Evolutionary conservation across 2,113 vertebrate species (phyloP).

Genomic region (Stictonetta naevosa): DNA sequence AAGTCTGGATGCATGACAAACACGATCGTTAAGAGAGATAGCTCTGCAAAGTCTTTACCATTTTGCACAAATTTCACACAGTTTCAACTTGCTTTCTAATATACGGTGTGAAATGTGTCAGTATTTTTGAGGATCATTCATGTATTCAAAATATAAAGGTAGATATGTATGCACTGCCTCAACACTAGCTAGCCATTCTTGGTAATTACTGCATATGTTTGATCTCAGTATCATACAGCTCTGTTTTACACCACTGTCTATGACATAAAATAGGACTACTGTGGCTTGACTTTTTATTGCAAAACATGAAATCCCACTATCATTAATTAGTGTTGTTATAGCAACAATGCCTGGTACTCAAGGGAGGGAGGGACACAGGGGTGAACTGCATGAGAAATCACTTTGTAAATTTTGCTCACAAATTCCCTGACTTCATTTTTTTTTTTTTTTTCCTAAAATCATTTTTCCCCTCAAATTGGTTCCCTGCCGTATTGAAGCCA

Average conservation of each 20-base stretch:
- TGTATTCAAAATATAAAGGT: background rate
- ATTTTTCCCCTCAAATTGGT: background rate
- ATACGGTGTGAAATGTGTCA: background rate
- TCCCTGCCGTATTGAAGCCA: background rate
- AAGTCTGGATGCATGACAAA: background rate
- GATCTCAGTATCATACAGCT: background rate
- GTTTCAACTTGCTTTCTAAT: background rate
- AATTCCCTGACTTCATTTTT: background rate
- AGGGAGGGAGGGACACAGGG: background rate
- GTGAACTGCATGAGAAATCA: constrained; percentile 30
- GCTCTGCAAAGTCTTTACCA: background rate
- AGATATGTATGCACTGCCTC: background rate
- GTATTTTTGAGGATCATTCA: background rate
- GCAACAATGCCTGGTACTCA: constrained; percentile 55
- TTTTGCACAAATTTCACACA: background rate
- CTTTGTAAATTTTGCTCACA: constrained; percentile 37
- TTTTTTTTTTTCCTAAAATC: background rate
- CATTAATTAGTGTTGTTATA: constrained; percentile 77
- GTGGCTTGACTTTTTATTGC: constrained; percentile 43
- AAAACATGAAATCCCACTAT: constrained; percentile 54
- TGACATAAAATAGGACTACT: constrained; percentile 37
- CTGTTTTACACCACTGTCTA: constrained; percentile 28
- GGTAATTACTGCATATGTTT: background rate
- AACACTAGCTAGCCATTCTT: background rate
- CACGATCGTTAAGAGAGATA: background rate